phyloP scores from a whole-genome alignment of 2,797 vertebrate species.

The Limnodromus scolopaceus region DNA sequence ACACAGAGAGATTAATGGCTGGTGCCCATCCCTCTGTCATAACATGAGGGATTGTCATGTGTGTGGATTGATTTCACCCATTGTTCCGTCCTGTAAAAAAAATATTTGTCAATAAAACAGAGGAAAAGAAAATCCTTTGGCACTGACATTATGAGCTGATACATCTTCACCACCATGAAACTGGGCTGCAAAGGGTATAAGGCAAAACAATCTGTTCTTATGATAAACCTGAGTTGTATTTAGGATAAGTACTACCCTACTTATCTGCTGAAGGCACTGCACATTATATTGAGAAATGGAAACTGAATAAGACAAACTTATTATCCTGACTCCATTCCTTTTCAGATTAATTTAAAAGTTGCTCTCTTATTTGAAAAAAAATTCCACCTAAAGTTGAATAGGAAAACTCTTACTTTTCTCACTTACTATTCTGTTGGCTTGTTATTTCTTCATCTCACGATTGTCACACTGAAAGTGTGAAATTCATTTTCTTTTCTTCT shows the following conservation, averaged over 20 bases:
- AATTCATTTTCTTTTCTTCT: neutral
- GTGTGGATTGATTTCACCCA: neutral
- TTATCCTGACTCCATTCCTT: neutral
- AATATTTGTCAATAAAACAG: conserved; percentile 62
- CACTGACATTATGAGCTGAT: conserved; percentile 18
- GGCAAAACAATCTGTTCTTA: conserved; percentile 30
- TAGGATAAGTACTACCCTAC: conserved; percentile 27
- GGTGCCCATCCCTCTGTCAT: neutral
- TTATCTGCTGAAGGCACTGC: conserved; percentile 12
- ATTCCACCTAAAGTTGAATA: neutral
- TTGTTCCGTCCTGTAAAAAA: conserved; percentile 32
- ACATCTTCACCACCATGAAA: conserved; percentile 23
- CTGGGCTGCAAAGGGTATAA: neutral
- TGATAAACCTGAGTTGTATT: conserved; percentile 35
- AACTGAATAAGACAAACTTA: neutral
- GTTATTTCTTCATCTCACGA: neutral
- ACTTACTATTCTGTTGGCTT: neutral
- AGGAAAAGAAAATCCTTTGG: conserved; percentile 49
- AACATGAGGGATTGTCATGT: neutral
- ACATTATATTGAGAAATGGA: neutral
- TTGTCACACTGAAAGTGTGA: neutral
- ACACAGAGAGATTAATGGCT: conserved; percentile 33
- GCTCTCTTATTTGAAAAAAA: neutral
- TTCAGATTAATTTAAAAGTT: neutral
- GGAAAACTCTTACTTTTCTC: neutral